Percentiles rank a stretch among this genome's conserved stretches.
phyloP scores from a whole-genome alignment of 2,113 vertebrate genomes.

The Globicephala melas region DNA sequence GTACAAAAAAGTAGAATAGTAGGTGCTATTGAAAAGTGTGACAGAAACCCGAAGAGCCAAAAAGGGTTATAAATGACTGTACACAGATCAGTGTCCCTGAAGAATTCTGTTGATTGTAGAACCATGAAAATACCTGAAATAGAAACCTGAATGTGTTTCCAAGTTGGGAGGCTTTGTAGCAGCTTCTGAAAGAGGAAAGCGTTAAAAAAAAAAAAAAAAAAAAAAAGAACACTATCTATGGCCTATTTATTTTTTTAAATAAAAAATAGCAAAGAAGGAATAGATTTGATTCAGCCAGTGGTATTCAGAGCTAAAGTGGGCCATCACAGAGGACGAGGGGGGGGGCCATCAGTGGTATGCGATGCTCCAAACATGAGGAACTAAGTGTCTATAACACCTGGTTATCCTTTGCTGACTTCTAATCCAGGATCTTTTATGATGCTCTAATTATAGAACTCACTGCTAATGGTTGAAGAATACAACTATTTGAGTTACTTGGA shows the following conservation, averaged over 20 bases:
- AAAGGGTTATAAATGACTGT: conserved; percentile 55
- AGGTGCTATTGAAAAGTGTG: neutral
- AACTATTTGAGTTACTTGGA: conserved; percentile 25
- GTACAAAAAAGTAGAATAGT: neutral
- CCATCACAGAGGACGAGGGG: neutral
- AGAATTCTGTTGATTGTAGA: conserved; percentile 36
- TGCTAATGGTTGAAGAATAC: conserved; percentile 31
- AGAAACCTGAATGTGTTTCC: conserved; percentile 20
- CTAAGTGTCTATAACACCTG: neutral
- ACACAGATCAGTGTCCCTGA: conserved; percentile 43
- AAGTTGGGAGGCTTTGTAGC: neutral
- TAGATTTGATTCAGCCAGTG: neutral
- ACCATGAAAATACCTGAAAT: conserved; percentile 64
- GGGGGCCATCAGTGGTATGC: neutral
- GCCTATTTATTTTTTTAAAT: neutral
- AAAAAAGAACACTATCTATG: neutral
- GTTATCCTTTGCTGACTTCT: neutral
- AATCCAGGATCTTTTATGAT: neutral
- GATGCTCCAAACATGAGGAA: neutral
- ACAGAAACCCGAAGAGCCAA: conserved; percentile 14
- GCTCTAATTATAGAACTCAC: conserved; percentile 21
- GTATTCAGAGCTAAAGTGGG: neutral
- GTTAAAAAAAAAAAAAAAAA: neutral
- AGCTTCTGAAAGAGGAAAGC: conserved; percentile 52
- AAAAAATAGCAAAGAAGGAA: neutral